A percentile compares a stretch with the other conserved stretches of the same genome.
phyloP scores from a whole-genome alignment of 2,113 vertebrate species.

The Lipotes vexillifer region DNA sequence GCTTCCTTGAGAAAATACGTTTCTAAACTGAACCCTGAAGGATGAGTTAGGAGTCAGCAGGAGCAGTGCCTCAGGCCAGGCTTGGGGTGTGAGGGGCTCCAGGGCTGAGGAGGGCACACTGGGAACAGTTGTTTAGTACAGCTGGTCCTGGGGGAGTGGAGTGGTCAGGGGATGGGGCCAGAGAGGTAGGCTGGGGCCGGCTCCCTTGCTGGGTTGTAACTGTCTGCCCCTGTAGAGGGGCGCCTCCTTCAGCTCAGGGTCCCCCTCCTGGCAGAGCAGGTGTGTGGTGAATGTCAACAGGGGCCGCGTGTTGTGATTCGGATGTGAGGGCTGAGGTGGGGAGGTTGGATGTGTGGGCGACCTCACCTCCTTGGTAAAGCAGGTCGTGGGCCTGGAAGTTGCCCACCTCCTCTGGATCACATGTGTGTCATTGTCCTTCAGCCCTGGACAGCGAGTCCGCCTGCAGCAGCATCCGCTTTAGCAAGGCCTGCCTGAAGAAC shows the following conservation, averaged over 20 bases:
- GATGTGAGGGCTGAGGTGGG: background rate
- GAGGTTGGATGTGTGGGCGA: background rate
- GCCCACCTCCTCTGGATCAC: background rate
- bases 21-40: background rate
- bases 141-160: accelerated
- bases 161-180: background rate
- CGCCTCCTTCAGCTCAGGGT: background rate
- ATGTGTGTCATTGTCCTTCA: background rate
- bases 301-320: background rate
- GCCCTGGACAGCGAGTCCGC: conserved; percentile 80
- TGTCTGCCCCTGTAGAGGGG: background rate
- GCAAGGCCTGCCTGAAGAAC: conserved; percentile 94
- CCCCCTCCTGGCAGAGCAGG: background rate
- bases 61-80: background rate
- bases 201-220: background rate
- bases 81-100: background rate
- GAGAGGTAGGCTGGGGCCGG: background rate
- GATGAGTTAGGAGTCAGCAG: background rate
- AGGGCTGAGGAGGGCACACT: background rate
- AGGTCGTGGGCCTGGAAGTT: background rate
- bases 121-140: accelerated
- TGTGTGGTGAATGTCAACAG: background rate
- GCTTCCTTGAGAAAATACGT: background rate
- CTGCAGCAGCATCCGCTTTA: conserved; percentile 82
- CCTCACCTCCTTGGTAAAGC: background rate